phyloP scores from a whole-genome alignment of 2,113 vertebrate genomes.

The Synodontis membranacea region DNA sequence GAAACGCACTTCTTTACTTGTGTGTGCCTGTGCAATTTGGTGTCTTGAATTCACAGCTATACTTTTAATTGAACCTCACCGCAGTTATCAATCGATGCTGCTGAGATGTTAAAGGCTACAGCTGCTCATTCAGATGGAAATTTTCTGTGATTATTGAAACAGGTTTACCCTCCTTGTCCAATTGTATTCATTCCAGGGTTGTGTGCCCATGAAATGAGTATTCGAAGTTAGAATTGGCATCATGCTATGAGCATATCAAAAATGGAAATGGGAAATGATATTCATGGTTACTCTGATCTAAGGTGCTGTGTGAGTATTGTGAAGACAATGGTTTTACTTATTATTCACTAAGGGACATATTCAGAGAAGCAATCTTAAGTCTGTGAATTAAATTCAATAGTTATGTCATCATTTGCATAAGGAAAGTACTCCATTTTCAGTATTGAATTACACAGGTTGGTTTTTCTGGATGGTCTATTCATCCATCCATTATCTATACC shows the following conservation, averaged over 20 bases:
- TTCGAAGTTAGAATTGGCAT: not conserved
- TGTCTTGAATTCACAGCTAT: not conserved
- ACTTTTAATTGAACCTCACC: not conserved
- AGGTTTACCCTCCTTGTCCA: not conserved
- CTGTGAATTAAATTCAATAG: not conserved
- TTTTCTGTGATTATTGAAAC: not conserved
- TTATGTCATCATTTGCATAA: not conserved
- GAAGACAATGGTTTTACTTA: not conserved
- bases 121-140: conserved; percentile 9
- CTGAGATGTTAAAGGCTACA: not conserved
- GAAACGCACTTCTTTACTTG: not conserved
- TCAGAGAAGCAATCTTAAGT: not conserved
- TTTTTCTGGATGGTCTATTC: not conserved
- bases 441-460: not conserved
- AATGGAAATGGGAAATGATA: not conserved
- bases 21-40: not conserved
- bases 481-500: no score
- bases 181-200: not conserved
- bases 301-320: not conserved
- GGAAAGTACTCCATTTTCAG: not conserved
- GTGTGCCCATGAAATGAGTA: not conserved
- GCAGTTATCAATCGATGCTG: not conserved
- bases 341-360: not conserved
- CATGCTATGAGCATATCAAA: not conserved
- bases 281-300: not conserved